These are phyloP conservation scores for Etia nguti DNA, from an alignment of 2,113 vertebrate genomes.

Conservation along the genomic window DNA sequence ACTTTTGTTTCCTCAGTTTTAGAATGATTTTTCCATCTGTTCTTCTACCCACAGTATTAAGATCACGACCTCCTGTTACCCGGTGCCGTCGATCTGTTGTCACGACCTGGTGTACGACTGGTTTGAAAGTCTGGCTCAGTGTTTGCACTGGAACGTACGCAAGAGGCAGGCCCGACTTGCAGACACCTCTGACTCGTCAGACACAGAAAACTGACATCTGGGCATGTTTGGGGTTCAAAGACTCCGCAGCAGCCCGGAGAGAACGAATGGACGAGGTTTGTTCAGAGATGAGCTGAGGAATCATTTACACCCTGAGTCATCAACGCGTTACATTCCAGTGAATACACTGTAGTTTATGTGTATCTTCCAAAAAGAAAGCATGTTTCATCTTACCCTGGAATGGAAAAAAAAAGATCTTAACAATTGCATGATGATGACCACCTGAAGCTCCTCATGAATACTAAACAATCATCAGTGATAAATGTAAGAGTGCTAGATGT, in stretches of 20 bases:
- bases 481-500: neutral
- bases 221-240: neutral
- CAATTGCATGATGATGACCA: neutral
- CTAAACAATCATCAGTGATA: neutral
- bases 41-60: slow-evolving; percentile 66
- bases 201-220: slow-evolving; percentile 68
- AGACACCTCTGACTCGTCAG: slow-evolving; percentile 66
- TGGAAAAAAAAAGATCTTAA: neutral
- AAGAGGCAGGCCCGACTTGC: slow-evolving; percentile 74
- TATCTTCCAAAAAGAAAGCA: neutral
- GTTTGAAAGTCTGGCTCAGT: slow-evolving; percentile 81
- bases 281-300: neutral
- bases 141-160: slow-evolving; percentile 81
- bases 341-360: neutral
- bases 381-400: neutral
- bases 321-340: slow-evolving; percentile 23
- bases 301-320: neutral
- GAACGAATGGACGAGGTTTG: neutral
- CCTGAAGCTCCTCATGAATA: neutral
- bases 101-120: slow-evolving; percentile 81
- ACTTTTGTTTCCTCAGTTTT: neutral
- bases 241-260: neutral
- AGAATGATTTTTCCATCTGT: neutral
- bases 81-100: slow-evolving; percentile 79
- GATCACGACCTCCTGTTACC: slow-evolving; percentile 79